phyloP scores from a whole-genome alignment of 1,140 invertebrate genomes.

The Pissodes strobi region DNA sequence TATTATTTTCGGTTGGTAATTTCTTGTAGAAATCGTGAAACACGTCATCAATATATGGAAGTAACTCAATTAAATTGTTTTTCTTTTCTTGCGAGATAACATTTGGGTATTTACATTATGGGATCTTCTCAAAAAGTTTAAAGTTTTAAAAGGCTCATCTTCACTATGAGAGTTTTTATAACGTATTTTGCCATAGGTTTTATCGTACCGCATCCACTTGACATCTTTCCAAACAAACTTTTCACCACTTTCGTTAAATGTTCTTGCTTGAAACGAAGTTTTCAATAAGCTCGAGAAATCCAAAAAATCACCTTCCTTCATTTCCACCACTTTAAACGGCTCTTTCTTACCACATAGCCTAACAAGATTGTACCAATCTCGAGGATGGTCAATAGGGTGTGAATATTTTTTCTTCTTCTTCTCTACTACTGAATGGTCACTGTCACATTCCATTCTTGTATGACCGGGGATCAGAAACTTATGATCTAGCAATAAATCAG shows the following conservation, averaged over 20 bases:
- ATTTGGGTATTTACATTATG: not conserved
- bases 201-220: not conserved
- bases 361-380: too few species aligned
- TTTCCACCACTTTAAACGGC: not conserved
- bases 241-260: not conserved
- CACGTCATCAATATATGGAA: not conserved
- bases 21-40: constrained; percentile 12
- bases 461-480: not conserved
- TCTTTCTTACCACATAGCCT: constrained; percentile 7
- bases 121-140: not conserved
- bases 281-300: not conserved
- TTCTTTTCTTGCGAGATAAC: not conserved
- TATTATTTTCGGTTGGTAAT: not conserved
- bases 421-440: not conserved
- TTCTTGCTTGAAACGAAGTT: not conserved
- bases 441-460: not conserved
- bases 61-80: not conserved
- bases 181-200: not conserved
- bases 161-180: not conserved
- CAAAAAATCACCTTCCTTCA: too few species aligned
- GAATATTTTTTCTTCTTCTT: not conserved
- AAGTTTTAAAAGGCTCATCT: constrained; percentile 4
- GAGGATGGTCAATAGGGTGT: not conserved
- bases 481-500: not conserved
- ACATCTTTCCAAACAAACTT: constrained; percentile 6